Base-by-base conservation (phyloP, 2,113 vertebrate species). In the Platysternon megacephalum region DNA sequence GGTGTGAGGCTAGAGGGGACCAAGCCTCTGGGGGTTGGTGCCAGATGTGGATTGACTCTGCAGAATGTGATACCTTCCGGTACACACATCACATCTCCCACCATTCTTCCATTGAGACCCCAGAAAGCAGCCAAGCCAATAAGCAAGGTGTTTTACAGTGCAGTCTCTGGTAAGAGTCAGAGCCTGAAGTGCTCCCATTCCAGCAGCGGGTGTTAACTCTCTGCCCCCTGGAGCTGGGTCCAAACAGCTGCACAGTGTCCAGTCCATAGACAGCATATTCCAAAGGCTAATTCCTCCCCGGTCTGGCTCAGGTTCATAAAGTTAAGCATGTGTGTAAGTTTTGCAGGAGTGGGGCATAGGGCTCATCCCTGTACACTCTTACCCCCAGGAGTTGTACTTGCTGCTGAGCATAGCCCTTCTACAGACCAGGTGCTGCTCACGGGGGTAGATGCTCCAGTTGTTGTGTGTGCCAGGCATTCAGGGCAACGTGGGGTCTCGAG, bases 31-130 rank as follows among this genome's bases (percentile, higher is more conserved):
- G 0, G 48, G 52, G 56, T 88, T 79, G 91, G 6, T n/a, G 56
- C 56, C 3, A 1, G 91, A 84, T 48, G 68, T 17, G 8, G 76
- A 79, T 42, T 1, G 0, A 12, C 13, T 6, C 35, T 5, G 1
- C 21, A 0, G 1, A 42, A 58, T 39, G 0, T 1, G 0, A 72
- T 11, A 0, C 84, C 93, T 65, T 3, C 80, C 68, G 14, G 79
- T 2, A 32, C n/a, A 72, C 46, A 46, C 28, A 0, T 5, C 1
- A 51, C 79, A 16, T 6, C 42, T 4, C 48, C 2, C 2, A 32
- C 2, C 0, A 26, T 0, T 1, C 8, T 5, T 2, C 29, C 58
- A 39, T 3, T 29, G 26, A 78, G 51, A 46, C 46, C 39, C 21
- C 11, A 39, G 51, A 24, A 13, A 9, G 2, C 1, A 1, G 14